A percentile compares a stretch with the other conserved stretches of the same genome.
Evolutionary conservation across 2,797 vertebrate genomes (phyloP).

Genomic region (Danio kyathit): DNA sequence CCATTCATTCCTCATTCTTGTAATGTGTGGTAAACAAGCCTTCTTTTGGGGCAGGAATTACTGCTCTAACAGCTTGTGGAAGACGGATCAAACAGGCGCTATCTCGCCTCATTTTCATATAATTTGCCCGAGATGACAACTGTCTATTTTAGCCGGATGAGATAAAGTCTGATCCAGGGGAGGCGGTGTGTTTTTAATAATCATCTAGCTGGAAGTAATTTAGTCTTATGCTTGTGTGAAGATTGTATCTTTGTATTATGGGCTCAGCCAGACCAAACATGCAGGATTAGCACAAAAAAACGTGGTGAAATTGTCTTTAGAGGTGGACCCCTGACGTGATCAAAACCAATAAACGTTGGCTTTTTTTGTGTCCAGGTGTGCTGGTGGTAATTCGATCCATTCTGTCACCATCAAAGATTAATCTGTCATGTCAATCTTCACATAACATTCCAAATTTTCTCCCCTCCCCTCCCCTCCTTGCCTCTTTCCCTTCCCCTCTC

Average conservation of each 20-base stretch:
- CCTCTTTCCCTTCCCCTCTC: slow-evolving; percentile 50
- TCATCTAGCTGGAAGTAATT: slow-evolving; percentile 68
- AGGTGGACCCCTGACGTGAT: slow-evolving; percentile 47
- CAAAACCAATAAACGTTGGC: slow-evolving; percentile 54
- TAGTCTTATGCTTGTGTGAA: slow-evolving; percentile 65
- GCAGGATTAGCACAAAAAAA: slow-evolving; percentile 46
- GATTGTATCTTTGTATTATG: slow-evolving; percentile 66
- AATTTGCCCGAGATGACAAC: slow-evolving; percentile 66
- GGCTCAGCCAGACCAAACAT: slow-evolving; percentile 47
- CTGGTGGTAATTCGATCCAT: slow-evolving; percentile 59
- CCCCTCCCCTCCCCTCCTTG: background rate
- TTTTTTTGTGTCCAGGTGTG: slow-evolving; percentile 48
- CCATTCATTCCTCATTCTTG: slow-evolving; percentile 55
- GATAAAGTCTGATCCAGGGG: slow-evolving; percentile 67
- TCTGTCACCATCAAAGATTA: slow-evolving; percentile 62
- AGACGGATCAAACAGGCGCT: slow-evolving; percentile 63
- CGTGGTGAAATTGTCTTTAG: slow-evolving; percentile 57
- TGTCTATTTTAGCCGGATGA: slow-evolving; percentile 64
- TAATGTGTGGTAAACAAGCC: slow-evolving; percentile 62
- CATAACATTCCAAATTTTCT: slow-evolving; percentile 55
- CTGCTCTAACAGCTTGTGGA: slow-evolving; percentile 45
- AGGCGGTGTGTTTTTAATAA: slow-evolving; percentile 73
- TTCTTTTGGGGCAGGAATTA: slow-evolving; percentile 50
- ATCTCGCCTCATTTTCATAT: slow-evolving; percentile 68
- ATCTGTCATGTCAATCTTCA: slow-evolving; percentile 56